Evolutionary conservation across 2,888 invertebrate genomes (phyloP).

Genomic region (Drosophila stalkeri): DNA sequence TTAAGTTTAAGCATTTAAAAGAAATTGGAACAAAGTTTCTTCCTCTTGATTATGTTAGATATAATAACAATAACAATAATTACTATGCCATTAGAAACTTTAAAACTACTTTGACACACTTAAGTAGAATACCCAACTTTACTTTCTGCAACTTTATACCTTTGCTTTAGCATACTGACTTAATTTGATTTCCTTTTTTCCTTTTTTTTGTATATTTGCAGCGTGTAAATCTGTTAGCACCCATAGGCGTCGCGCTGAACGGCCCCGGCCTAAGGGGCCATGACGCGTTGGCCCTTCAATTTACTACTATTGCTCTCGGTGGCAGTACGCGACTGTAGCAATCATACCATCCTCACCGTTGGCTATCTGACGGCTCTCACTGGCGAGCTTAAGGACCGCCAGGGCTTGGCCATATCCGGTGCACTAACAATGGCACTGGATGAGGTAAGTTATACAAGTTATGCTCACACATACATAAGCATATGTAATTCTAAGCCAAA

Average conservation of each 20-base stretch:
- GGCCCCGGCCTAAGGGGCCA: slow-evolving; percentile 86
- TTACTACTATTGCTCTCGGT: slow-evolving; percentile 89
- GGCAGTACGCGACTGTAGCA: slow-evolving; percentile 86
- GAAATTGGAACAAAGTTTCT: not conserved
- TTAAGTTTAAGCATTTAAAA: not conserved
- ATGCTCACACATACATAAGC: not conserved
- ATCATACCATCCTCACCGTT: slow-evolving; percentile 88
- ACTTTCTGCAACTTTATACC: not conserved
- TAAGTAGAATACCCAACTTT: not conserved
- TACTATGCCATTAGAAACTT: not conserved
- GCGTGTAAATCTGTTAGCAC: slow-evolving; percentile 85
- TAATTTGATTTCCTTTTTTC: not conserved
- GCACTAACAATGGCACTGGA: slow-evolving; percentile 95
- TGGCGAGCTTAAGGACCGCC: slow-evolving; percentile 91
- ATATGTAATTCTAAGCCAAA: slow-evolving; percentile 2
- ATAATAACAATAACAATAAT: no score
- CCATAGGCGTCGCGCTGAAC: slow-evolving; percentile 88
- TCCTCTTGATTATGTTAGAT: not conserved
- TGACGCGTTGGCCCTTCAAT: slow-evolving; percentile 86
- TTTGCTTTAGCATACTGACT: slow-evolving; percentile 4
- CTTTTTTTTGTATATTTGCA: slow-evolving; percentile 59
- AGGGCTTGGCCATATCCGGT: slow-evolving; percentile 95
- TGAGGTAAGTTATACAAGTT: slow-evolving; percentile 87
- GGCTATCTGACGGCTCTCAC: slow-evolving; percentile 94
- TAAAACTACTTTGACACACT: not conserved